Evolutionary conservation across 1,140 invertebrate species (phyloP), one percentile per base, ranked within the genome.

Genomic region (Drosophila lacteicornis): DNA sequence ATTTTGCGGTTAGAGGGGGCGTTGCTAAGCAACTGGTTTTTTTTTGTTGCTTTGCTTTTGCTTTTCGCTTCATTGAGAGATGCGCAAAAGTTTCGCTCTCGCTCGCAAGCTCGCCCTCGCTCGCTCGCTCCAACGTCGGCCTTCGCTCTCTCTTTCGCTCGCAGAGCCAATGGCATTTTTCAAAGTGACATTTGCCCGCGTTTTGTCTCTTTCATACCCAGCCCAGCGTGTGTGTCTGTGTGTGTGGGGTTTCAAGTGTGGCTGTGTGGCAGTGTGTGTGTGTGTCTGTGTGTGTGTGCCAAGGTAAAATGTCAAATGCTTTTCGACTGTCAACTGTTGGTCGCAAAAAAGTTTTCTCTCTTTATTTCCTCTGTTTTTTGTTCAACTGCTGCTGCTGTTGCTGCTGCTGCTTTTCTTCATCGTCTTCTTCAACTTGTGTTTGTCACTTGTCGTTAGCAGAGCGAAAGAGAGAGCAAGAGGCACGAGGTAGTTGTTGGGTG

Each of bases 221-320:
- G 80, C 58, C 59, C 58, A 57, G 56, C 71, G 49, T 66, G 57
- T 67, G 43, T 77, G 66, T 40, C 40, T 55, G 47, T 58, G 50
- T 65, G 17, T 50, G 8, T 50, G 42, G 25, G 22, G 53, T 40
- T 56, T 40, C 53, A 19, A 56, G 53, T 56, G 53, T 56, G 53
- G 19, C 53, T 17, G n/a, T 43, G 42, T 75, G 55, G 43, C 43
- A 17, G 19, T 19, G 19, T 19, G 36, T 61, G 59, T 68, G 58
- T 61, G 19, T 19, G 36, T 61, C 56, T 68, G 58, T 61, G 36
- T 74, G 46, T 76, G 51, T 47, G 56, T 47, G 51, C 77, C 91
- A 92, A 92, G 91, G 91, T 92, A 92, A 92, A 92, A 92, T 91
- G 87, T 91, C 91, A 92, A 92, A 92, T 92, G 82, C 84, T 91